A percentile compares a stretch with the other conserved stretches of the same genome.
Conservation (phyloP, 2,888 invertebrate genomes). For the Dermolepida albohirtum region DNA sequence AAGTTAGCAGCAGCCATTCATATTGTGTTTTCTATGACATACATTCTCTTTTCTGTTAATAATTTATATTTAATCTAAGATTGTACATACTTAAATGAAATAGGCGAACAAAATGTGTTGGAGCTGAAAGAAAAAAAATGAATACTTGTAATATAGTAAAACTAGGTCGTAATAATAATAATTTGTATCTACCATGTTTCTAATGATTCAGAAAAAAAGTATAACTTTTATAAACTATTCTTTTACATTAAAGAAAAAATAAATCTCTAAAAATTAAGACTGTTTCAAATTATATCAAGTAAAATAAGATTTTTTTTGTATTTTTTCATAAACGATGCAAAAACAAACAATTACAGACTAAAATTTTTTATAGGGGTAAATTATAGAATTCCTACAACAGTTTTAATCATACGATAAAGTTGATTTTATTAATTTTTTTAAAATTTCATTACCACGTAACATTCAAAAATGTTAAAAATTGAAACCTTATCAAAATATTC, state of each 20-base stretch:
- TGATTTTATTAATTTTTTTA: not conserved
- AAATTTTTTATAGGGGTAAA: not conserved
- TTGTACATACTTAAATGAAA: slow-evolving; percentile 44
- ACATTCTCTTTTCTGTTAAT: slow-evolving; percentile 41
- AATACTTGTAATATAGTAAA: slow-evolving; percentile 50
- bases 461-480: no score
- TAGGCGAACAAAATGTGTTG: slow-evolving; percentile 43
- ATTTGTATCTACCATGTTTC: slow-evolving; percentile 59
- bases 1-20: slow-evolving; percentile 51
- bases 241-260: slow-evolving; percentile 56
- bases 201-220: slow-evolving; percentile 54
- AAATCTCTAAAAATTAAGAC: slow-evolving; percentile 59
- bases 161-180: slow-evolving; percentile 53
- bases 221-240: slow-evolving; percentile 60
- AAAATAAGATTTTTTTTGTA: slow-evolving; percentile 36
- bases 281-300: slow-evolving; percentile 58
- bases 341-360: not conserved
- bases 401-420: slow-evolving; percentile 40
- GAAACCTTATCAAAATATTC: no score
- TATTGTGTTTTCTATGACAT: slow-evolving; percentile 23
- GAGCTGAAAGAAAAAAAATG: slow-evolving; percentile 44
- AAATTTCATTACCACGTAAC: no score
- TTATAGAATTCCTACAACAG: slow-evolving; percentile 30
- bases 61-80: slow-evolving; percentile 43
- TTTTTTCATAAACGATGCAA: slow-evolving; percentile 28